Conservation (phyloP, 1,140 invertebrate species). For the Halictus rubicundus region DNA sequence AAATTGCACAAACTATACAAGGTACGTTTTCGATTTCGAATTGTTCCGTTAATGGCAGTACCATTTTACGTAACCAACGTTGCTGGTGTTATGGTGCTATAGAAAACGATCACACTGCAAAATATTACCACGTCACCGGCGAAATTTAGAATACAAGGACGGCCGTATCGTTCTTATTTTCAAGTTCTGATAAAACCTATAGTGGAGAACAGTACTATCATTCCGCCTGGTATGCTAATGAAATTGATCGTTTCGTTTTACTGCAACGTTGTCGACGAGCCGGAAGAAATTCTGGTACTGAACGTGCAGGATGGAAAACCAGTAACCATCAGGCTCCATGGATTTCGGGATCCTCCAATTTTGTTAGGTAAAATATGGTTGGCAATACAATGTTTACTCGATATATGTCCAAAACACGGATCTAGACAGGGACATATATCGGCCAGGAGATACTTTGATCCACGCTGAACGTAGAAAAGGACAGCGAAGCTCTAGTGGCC, state of each 20-base stretch:
- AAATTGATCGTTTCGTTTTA: slow-evolving; percentile 65
- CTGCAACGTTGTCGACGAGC: slow-evolving; percentile 58
- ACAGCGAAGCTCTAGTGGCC: too few species aligned
- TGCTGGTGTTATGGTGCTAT: neutral
- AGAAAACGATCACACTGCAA: slow-evolving; percentile 68
- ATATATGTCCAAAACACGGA: too few species aligned
- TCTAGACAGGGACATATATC: too few species aligned
- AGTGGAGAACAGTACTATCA: slow-evolving; percentile 31
- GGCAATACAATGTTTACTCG: too few species aligned
- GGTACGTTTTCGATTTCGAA: slow-evolving; percentile 34
- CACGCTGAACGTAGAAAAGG: too few species aligned
- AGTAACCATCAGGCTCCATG: slow-evolving; percentile 57
- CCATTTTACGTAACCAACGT: neutral
- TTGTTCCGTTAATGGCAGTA: neutral
- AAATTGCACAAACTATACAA: slow-evolving; percentile 60
- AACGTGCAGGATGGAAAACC: slow-evolving; percentile 62
- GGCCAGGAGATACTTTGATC: too few species aligned
- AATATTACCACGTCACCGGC: slow-evolving; percentile 62
- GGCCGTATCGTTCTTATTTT: slow-evolving; percentile 58
- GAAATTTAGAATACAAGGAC: slow-evolving; percentile 62
- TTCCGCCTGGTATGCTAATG: slow-evolving; percentile 70
- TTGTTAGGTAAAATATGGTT: slow-evolving; percentile 52
- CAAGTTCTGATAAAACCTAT: slow-evolving; percentile 51
- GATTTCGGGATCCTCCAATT: slow-evolving; percentile 65
- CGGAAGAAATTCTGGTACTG: slow-evolving; percentile 60